phyloP scores from a whole-genome alignment of 2,797 vertebrate genomes.

The Ispidina picta region DNA sequence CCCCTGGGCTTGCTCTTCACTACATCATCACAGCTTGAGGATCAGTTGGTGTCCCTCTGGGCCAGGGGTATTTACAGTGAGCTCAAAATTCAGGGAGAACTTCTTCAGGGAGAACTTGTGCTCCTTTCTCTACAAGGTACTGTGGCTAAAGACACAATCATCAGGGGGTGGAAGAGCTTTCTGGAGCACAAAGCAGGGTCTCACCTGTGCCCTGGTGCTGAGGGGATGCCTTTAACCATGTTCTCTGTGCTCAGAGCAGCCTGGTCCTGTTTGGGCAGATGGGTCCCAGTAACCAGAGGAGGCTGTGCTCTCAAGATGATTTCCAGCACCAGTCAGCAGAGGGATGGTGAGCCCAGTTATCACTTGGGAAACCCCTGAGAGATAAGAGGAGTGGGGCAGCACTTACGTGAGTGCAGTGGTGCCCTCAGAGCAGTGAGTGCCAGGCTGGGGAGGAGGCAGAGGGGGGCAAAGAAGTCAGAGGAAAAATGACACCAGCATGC shows the following conservation, averaged over 20 bases:
- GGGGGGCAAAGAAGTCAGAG: neutral
- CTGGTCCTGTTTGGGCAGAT: too few relatives aligned
- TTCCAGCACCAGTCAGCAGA: neutral
- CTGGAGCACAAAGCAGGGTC: neutral
- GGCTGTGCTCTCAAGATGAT: neutral
- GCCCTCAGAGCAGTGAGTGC: neutral
- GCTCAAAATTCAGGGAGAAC: neutral
- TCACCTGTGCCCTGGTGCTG: neutral
- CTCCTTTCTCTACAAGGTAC: neutral
- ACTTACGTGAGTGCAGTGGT: too few relatives aligned
- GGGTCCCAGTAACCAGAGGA: neutral
- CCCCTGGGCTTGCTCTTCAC: too few relatives aligned
- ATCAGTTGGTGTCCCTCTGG: neutral
- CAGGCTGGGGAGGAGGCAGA: neutral
- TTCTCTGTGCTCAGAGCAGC: neutral
- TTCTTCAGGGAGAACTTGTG: neutral
- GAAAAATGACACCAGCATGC: slow-evolving; percentile 34
- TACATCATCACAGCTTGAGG: neutral
- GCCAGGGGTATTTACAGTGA: neutral
- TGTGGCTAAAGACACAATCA: neutral
- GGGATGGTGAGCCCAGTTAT: neutral
- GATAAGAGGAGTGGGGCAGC: neutral
- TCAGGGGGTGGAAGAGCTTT: neutral
- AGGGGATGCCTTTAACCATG: neutral
- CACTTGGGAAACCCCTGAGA: neutral